Percentiles rank a stretch among this genome's conserved stretches.
These are phyloP conservation scores for Aulostomus chinensis DNA, from an alignment of 2,797 vertebrate genomes.

Conservation along the genomic window DNA sequence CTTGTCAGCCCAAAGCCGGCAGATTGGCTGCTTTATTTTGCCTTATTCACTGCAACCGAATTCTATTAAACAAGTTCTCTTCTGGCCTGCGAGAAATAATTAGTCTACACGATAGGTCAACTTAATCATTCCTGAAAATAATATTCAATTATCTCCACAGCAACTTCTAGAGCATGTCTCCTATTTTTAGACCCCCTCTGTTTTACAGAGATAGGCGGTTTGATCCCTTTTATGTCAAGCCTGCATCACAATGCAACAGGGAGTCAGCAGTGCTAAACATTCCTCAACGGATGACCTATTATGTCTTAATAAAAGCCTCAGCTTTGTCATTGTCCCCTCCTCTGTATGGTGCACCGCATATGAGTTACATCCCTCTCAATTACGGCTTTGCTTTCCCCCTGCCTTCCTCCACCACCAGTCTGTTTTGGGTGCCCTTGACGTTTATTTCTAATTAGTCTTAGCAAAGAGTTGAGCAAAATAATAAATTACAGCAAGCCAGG, in stretches of 20 bases:
- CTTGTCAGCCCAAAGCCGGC: constrained; percentile 47
- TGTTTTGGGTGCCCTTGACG: constrained; percentile 58
- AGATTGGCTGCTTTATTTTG: constrained; percentile 64
- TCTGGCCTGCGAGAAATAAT: constrained; percentile 80
- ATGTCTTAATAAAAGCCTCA: constrained; percentile 68
- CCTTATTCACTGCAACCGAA: constrained; percentile 71
- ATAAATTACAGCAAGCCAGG: constrained; percentile 32
- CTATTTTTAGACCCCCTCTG: constrained; percentile 78
- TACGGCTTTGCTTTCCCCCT: constrained; percentile 33
- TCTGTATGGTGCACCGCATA: constrained; percentile 44
- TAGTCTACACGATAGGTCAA: constrained; percentile 83
- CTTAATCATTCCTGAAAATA: constrained; percentile 86
- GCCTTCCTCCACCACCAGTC: constrained; percentile 29
- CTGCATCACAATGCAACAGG: constrained; percentile 63
- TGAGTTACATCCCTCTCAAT: constrained; percentile 46
- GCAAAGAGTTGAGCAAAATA: constrained; percentile 44
- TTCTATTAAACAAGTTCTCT: constrained; percentile 75
- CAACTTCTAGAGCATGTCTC: constrained; percentile 74
- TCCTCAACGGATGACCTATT: constrained; percentile 63
- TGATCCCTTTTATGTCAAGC: constrained; percentile 70
- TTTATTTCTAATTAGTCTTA: constrained; percentile 65
- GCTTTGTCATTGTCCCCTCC: constrained; percentile 58
- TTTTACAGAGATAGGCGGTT: constrained; percentile 74
- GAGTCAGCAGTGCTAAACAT: constrained; percentile 61
- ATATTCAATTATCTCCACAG: constrained; percentile 82